phyloP scores from a whole-genome alignment of 2,888 invertebrate genomes.

The Drosophila nr. perissopoda region DNA sequence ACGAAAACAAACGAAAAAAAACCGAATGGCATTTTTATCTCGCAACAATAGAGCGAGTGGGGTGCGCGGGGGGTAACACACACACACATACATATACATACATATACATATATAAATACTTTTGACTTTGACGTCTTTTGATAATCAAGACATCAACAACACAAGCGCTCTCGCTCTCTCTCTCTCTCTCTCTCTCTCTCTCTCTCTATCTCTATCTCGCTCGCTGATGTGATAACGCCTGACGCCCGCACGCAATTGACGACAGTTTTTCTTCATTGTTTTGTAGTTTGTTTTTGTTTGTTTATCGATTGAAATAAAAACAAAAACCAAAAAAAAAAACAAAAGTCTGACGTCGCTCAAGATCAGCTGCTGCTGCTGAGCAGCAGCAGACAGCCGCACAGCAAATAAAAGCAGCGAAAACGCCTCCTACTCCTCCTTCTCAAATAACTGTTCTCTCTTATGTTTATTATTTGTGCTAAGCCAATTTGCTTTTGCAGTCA shows the following conservation, averaged over 20 bases:
- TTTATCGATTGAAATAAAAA: constrained; percentile 70
- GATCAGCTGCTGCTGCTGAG: constrained; percentile 60
- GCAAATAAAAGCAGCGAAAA: constrained; percentile 15
- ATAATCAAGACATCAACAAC: constrained; percentile 57
- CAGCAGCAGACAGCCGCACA: constrained; percentile 6
- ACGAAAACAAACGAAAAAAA: neutral
- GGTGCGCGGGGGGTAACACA: constrained; percentile 20
- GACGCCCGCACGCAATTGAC: constrained; percentile 61
- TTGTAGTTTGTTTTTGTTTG: constrained; percentile 44
- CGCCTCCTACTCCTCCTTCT: neutral
- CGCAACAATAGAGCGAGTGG: constrained; percentile 11
- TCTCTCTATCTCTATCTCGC: neutral
- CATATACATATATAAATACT: constrained; percentile 7
- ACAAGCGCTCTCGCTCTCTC: constrained; percentile 13
- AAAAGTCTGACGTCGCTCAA: constrained; percentile 39
- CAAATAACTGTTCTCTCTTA: constrained; percentile 34
- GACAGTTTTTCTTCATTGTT: constrained; percentile 35
- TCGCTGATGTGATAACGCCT: constrained; percentile 46
- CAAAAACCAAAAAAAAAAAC: constrained; percentile 20
- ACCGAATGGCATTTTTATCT: constrained; percentile 55
- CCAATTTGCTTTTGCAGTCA: constrained; percentile 60
- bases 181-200: neutral
- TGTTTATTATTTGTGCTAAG: constrained; percentile 63
- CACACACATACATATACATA: neutral
- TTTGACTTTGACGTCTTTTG: constrained; percentile 63